Percentiles rank a stretch among this genome's conserved stretches.
These are phyloP conservation scores for Saccostrea glomerata DNA, from an alignment of 1,140 invertebrate species.

Conservation along the genomic window DNA sequence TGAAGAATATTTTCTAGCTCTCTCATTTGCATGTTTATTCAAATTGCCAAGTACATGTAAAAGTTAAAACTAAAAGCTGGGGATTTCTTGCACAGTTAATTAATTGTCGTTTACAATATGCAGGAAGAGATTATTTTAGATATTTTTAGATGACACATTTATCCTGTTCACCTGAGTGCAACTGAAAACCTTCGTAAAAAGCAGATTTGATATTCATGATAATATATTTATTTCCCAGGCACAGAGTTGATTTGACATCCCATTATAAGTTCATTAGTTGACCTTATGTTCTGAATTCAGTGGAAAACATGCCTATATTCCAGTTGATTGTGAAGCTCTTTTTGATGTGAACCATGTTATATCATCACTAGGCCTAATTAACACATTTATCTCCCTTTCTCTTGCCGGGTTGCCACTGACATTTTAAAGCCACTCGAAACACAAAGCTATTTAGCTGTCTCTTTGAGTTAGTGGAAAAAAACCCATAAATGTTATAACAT, in stretches of 20 bases:
- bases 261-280: not conserved
- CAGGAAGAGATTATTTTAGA: not conserved
- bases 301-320: not conserved
- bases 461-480: slow-evolving; percentile 3
- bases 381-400: slow-evolving; percentile 1
- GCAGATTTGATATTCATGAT: slow-evolving; percentile 14
- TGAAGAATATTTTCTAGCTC: too few species aligned
- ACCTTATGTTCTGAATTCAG: not conserved
- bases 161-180: not conserved
- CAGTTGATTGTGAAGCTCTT: not conserved
- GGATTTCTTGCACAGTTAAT: too few species aligned
- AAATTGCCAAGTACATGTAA: too few species aligned
- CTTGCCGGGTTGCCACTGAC: not conserved
- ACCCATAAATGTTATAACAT: too few species aligned
- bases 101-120: not conserved
- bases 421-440: slow-evolving; percentile 22
- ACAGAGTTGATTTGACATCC: not conserved
- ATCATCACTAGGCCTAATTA: not conserved
- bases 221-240: slow-evolving; percentile 22
- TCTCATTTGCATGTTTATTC: too few species aligned
- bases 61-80: too few species aligned
- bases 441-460: slow-evolving; percentile 24
- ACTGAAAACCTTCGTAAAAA: slow-evolving; percentile 3
- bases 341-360: slow-evolving; percentile 34
- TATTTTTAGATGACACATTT: slow-evolving; percentile 10